These are phyloP conservation scores for Campylomormyrus numenius DNA, from an alignment of 2,113 vertebrate species.

Conservation along the genomic window DNA sequence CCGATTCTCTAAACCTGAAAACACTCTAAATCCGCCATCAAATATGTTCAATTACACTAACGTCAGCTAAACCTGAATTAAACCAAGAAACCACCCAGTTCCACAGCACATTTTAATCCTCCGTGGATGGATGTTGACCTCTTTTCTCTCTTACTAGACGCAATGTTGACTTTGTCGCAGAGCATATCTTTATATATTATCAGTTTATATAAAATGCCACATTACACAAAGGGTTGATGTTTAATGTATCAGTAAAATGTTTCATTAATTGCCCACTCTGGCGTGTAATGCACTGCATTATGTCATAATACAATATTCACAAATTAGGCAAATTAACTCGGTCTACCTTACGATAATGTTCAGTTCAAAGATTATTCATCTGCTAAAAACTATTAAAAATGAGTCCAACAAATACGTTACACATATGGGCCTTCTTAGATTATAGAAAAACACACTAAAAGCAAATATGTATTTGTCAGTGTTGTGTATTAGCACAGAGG, in stretches of 20 bases:
- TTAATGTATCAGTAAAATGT: neutral
- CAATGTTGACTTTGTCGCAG: neutral
- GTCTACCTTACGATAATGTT: neutral
- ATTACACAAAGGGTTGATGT: no score
- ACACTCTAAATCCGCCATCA: slow-evolving; percentile 12
- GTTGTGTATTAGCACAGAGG: neutral
- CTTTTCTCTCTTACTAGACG: neutral
- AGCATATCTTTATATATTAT: neutral
- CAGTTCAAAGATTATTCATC: neutral
- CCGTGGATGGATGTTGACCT: slow-evolving; percentile 13
- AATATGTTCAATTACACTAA: slow-evolving; percentile 31
- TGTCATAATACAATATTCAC: neutral
- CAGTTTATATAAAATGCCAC: neutral
- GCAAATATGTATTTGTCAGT: neutral
- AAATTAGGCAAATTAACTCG: neutral
- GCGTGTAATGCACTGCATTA: neutral
- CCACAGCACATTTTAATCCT: slow-evolving; percentile 28
- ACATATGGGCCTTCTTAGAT: neutral
- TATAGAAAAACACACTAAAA: neutral
- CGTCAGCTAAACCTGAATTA: slow-evolving; percentile 13
- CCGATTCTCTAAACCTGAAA: neutral
- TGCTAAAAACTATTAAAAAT: neutral
- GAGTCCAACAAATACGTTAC: neutral
- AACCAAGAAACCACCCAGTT: slow-evolving; percentile 31
- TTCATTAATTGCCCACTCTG: neutral